Evolutionary conservation across 2,888 invertebrate species (phyloP), one percentile per base, ranked within the genome.

Genomic region (Deilephila porcellus): DNA sequence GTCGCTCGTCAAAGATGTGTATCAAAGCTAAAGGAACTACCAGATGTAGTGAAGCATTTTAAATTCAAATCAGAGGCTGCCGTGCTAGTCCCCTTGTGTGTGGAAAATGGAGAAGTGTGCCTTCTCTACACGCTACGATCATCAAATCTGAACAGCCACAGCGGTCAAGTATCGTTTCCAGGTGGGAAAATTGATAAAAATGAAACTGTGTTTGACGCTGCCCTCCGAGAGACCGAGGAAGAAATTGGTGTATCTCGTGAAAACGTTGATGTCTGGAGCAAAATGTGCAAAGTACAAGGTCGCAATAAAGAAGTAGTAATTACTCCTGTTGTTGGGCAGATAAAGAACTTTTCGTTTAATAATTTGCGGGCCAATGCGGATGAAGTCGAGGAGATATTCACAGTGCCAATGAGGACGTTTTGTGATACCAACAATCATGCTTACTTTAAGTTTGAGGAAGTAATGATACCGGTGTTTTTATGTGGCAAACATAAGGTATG

Each of bases 151-250:
- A 96, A 95, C 79, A 95, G 95, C 5, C 98, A 98, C 85, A 95
- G 96, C 74, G 97, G 98, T 0, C 98, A 99, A 92, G 97, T 98
- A 19, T 97, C 98, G 8, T 98, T 98, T 91, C 99, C 97, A 73
- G 99, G 97, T 77, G 98, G 97, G 0, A 97, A 97, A 93, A 93
- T 95, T 74, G 98, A 98, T 77, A 93, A 94, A 1, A 96, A 97
- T 78, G 91, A 92, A 80, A 96, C 93, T 78, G 92, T 95, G 7
- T 92, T 96, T 56, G 96, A 97, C 17, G 97, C 98, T 14, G 98
- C 98, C 0, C 82, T 98, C 0, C 94, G 99, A 72, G 99, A 99
- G 94, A 97, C 98, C 0, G 96, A 97, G 85, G 99, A 99, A 90
- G 99, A 99, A 90, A 95, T 98, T 6, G 97, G 98, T 0, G 93